phyloP scores from a whole-genome alignment of 2,797 vertebrate genomes.

The Acanthurus lineatus region DNA sequence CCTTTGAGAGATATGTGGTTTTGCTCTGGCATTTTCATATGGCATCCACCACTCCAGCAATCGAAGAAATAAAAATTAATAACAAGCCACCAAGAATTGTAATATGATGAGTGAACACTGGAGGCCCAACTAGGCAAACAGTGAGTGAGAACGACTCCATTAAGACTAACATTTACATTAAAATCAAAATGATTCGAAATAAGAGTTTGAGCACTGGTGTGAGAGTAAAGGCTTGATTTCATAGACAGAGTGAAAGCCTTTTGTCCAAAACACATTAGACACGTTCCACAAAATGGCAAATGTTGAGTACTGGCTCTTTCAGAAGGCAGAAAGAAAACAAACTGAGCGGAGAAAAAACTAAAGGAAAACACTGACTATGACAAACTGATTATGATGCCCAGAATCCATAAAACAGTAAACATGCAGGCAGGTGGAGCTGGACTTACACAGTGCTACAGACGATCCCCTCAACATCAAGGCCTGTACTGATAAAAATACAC shows the following conservation, averaged over 20 bases:
- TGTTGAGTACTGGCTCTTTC: constrained; percentile 13
- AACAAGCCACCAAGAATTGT: constrained; percentile 17
- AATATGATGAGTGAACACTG: constrained; percentile 9
- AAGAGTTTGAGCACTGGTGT: constrained; percentile 35
- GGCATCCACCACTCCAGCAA: constrained; percentile 33
- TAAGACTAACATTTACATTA: constrained; percentile 37
- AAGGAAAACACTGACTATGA: constrained; percentile 6
- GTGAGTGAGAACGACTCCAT: constrained; percentile 9
- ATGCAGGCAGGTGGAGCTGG: constrained; percentile 35
- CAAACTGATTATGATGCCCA: constrained; percentile 13
- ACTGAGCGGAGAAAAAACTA: constrained; percentile 1
- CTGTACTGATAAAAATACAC: constrained; percentile 13
- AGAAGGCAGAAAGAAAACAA: constrained; percentile 35
- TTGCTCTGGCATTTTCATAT: constrained; percentile 40
- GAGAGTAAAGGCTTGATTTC: constrained; percentile 27
- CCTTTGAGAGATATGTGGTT: constrained; percentile 36
- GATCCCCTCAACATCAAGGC: constrained; percentile 35
- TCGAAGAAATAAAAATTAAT: constrained; percentile 17
- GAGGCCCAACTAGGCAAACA: constrained; percentile 1
- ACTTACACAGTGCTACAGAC: constrained; percentile 36
- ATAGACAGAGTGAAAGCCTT: background rate
- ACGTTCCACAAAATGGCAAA: constrained; percentile 18
- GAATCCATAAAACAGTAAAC: constrained; percentile 25
- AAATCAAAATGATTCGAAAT: constrained; percentile 34
- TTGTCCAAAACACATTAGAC: constrained; percentile 18